Evolutionary conservation across 2,888 invertebrate species (phyloP).

Genomic region (Ecliptopera silaceata): DNA sequence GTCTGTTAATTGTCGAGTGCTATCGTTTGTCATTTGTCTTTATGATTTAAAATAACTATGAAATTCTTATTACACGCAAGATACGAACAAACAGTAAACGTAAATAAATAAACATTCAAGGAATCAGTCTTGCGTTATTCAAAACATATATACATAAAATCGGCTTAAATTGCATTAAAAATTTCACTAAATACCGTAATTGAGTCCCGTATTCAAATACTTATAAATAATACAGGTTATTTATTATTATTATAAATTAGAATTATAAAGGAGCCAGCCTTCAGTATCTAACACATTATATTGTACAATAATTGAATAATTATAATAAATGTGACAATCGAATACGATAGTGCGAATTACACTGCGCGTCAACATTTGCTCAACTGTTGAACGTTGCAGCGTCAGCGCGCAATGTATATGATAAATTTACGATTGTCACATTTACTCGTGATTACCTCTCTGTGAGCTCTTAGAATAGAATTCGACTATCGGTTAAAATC

Average conservation of each 20-base stretch:
- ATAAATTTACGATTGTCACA: too few species aligned
- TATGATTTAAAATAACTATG: neutral
- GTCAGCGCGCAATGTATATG: too few species aligned
- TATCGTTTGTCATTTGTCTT: neutral
- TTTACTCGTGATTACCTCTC: too few species aligned
- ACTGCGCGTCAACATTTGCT: too few species aligned
- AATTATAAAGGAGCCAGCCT: slow-evolving; percentile 71
- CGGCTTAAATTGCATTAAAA: slow-evolving; percentile 59
- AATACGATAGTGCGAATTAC: neutral
- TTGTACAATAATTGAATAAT: slow-evolving; percentile 67
- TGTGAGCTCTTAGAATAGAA: too few species aligned
- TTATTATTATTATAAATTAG: slow-evolving; percentile 60
- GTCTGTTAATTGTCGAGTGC: too few species aligned
- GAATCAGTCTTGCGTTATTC: slow-evolving; percentile 74
- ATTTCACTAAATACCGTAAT: slow-evolving; percentile 78
- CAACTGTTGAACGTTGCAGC: too few species aligned
- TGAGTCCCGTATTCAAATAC: slow-evolving; percentile 79
- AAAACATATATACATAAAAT: slow-evolving; percentile 71
- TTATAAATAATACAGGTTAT: slow-evolving; percentile 67
- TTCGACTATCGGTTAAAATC: too few species aligned
- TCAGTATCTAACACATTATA: slow-evolving; percentile 60
- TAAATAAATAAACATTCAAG: slow-evolving; percentile 47
- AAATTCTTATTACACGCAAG: slow-evolving; percentile 7
- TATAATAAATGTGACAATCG: too few species aligned
- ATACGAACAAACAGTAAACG: slow-evolving; percentile 29